Base-by-base conservation (phyloP, 1,140 invertebrate species). In the Drosophila trapezifrons region DNA sequence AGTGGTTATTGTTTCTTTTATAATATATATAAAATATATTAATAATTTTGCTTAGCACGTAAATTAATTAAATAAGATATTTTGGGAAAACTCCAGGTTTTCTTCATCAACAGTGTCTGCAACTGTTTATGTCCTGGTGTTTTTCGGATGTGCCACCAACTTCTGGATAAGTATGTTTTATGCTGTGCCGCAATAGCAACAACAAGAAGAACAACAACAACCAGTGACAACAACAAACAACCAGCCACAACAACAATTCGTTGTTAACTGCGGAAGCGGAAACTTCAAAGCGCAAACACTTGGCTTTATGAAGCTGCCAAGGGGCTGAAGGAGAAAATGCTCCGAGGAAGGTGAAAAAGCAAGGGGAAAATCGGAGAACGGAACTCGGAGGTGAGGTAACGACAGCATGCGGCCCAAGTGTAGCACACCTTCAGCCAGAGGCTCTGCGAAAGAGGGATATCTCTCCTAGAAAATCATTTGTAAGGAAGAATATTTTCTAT, bases 251-350 rank as follows among this genome's bases (percentile, higher is more conserved):
- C 67, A 76, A 72, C 72, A 65, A 55, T 69, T 56, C 51, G 80
- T 77, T 77, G 69, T 73, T 64, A 64, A 74, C 47, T 70, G 80
- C 80, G 83, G 84, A 87, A 89, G 72, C 83, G 84, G 80, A 87
- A 87, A 87, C 83, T 89, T 87, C 83, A 87, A 87, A 87, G 83
- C 79, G 62, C 69, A 76, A 82, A 76, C 83, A 89, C 84, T 82
- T 83, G 65, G 67, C 80, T 83, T 87, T 82, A 65, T 79, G 72
- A 78, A 76, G 80, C 62, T 69, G 78, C 76, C 66, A 63, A 63
- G 70, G 69, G 60, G 54, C 42, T 32, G 29, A 49, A n/a, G 9
- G 25, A 42, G 32, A 42, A 49, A 32, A 27, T 43, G 32, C 51
- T 54, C 13, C 51, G 15, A 22, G 51, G 3, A 15, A 37, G 51